Percentiles rank a stretch among this genome's conserved stretches.
phyloP scores from a whole-genome alignment of 2,113 vertebrate species.

The Gymnarchus niloticus region DNA sequence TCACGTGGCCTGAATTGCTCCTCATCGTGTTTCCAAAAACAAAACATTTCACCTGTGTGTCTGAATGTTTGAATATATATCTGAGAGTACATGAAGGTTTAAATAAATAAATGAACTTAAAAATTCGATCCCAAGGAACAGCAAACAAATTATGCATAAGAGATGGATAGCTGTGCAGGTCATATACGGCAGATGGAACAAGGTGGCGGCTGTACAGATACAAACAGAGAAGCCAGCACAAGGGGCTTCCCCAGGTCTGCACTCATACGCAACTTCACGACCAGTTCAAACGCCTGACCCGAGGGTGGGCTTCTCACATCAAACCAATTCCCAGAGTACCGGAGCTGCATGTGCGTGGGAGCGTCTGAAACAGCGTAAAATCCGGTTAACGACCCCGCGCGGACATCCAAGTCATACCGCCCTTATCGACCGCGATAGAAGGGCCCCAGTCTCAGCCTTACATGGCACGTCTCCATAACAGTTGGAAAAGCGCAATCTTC shows the following conservation, averaged over 20 bases:
- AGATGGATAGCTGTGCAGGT: background rate
- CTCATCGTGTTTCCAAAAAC: background rate
- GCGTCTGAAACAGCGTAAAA: background rate
- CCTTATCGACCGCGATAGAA: background rate
- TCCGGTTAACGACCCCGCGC: background rate
- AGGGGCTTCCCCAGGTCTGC: background rate
- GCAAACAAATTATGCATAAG: background rate
- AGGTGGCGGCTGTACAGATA: background rate
- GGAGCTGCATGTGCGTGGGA: background rate
- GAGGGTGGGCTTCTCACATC: background rate
- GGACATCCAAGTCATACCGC: background rate
- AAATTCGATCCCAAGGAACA: background rate
- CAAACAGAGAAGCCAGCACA: background rate
- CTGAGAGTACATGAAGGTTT: too few species aligned
- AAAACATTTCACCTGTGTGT: background rate
- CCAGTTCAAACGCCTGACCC: background rate
- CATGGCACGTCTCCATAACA: background rate
- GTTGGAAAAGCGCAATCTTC: background rate
- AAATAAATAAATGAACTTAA: too few species aligned
- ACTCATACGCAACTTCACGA: too few species aligned
- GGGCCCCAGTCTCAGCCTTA: too few species aligned
- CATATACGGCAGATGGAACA: background rate
- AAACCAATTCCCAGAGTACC: too few species aligned
- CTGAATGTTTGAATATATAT: too few species aligned
- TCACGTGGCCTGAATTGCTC: background rate